phyloP scores from a whole-genome alignment of 2,797 vertebrate species.

The Microctenopoma stevenorrisi region DNA sequence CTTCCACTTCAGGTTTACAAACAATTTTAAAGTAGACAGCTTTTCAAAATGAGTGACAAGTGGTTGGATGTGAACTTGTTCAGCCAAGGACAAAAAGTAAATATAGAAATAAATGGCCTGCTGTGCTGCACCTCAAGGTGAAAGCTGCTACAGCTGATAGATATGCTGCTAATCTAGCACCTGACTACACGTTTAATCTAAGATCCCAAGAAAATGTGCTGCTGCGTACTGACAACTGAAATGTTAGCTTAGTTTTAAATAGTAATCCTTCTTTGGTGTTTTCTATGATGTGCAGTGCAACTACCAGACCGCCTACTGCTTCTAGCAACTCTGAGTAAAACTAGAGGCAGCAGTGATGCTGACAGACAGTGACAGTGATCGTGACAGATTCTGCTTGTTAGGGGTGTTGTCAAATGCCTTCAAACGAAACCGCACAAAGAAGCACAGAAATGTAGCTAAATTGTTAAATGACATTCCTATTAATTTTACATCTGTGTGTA shows the following conservation, averaged over 20 bases:
- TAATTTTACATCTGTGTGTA: too few species aligned
- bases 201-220: background rate
- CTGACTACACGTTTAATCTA: background rate
- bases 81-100: background rate
- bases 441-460: too few species aligned
- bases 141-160: background rate
- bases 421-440: background rate
- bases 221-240: background rate
- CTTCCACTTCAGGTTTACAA: too few species aligned
- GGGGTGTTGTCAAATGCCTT: background rate
- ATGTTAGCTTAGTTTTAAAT: background rate
- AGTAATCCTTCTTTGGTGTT: background rate
- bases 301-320: background rate
- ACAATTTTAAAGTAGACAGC: too few species aligned
- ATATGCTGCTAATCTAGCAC: background rate
- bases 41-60: too few species aligned
- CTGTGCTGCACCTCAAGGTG: slow-evolving; percentile 1
- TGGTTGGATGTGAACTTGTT: too few species aligned
- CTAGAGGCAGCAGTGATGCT: background rate
- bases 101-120: background rate
- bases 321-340: background rate
- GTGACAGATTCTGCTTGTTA: background rate
- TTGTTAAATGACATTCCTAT: too few species aligned
- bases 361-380: background rate
- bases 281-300: background rate